Evolutionary conservation across 1,140 invertebrate genomes (phyloP), one percentile per base, ranked within the genome.

Genomic region (Heliconius congener): DNA sequence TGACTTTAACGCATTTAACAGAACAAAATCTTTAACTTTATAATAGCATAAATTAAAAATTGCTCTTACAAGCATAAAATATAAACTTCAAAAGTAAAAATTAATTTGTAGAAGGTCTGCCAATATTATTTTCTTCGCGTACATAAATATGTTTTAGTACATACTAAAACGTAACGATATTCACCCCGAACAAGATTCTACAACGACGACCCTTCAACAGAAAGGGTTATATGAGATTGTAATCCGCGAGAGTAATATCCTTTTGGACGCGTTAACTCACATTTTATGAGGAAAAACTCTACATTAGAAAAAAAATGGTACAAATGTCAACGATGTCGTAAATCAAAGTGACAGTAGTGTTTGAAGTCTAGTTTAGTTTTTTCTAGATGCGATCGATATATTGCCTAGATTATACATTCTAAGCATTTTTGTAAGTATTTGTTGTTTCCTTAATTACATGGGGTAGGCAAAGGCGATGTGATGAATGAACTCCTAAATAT

Each of bases 201-300:
- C 34, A 37, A 37, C 34, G 34, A 37, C 75, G 66, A 73, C 66
- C 18, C 79, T n/a, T 71, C 55, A 81, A 55, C 79, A 72, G 78
- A 82, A 82, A 83, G 84, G 84, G 80, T 82, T 80, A 81, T 71
- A 76, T 76, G 50, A 83, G 89, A 91, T 91, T 81, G 75, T 76
- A 87, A 91, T 91, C 89, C 84, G 52, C 70, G 75, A 83, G 87
- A 81, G 85, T 84, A 91, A 91, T 91, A 90, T 91, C 87, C 87
- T 87, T 85, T 89, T 85, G 80, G 79, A 82, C 81, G 80, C 79
- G 81, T 80, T 83, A 83, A 84, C 78, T 85, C 81, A 74, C 79
- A 80, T 84, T 82, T 83, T 84, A 81, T 70, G 73, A 75, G 77
- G 76, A 80, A 82, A 79, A 82, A 74, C 79, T 86, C 74, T 71